Conservation (phyloP, 2,797 vertebrate genomes). For the Heteromormyrus szaboi region DNA sequence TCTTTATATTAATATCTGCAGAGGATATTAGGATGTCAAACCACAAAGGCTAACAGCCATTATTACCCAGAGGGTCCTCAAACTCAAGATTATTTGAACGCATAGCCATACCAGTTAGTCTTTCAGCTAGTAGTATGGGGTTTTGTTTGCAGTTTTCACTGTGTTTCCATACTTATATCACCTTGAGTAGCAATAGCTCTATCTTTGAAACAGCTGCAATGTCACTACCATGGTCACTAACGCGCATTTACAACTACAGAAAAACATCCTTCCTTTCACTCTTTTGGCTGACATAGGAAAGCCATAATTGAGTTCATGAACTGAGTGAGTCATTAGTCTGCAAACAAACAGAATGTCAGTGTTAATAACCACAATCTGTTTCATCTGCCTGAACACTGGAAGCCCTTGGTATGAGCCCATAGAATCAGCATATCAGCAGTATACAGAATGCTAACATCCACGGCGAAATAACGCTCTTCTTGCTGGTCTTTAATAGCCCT, state of each 20-base stretch:
- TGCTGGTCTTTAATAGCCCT: not conserved
- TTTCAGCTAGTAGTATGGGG: not conserved
- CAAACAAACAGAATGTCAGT: not conserved
- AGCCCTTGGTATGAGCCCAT: not conserved
- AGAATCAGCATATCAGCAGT: not conserved
- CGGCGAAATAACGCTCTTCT: not conserved
- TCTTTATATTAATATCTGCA: not conserved
- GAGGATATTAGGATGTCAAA: not conserved
- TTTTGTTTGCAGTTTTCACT: not conserved
- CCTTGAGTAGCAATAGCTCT: not conserved
- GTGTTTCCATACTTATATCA: not conserved
- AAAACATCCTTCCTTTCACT: not conserved
- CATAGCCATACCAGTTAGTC: not conserved
- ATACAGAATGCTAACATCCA: not conserved
- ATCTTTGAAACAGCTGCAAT: not conserved
- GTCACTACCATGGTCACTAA: not conserved
- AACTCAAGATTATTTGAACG: not conserved
- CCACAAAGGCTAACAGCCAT: not conserved
- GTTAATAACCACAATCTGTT: slow-evolving; percentile 1
- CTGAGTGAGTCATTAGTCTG: slow-evolving; percentile 4
- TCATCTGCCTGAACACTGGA: not conserved
- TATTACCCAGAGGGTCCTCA: not conserved
- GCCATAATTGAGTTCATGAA: not conserved
- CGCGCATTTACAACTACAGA: not conserved
- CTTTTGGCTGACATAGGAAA: not conserved